Base-by-base conservation (phyloP, 2,797 vertebrate species). In the Chelon labrosus region DNA sequence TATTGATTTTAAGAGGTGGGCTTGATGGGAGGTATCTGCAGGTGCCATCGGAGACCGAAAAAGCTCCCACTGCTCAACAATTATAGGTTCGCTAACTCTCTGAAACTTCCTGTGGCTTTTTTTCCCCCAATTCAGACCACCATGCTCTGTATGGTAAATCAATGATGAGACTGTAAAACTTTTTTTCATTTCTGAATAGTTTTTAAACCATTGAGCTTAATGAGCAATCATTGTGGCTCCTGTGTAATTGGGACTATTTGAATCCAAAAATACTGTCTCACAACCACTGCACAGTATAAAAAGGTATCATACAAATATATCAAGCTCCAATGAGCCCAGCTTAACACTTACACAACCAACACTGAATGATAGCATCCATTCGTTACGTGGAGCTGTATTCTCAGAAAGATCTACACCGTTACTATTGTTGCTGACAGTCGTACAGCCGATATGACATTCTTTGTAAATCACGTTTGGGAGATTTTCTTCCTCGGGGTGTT, bases 1-100 rank as follows among this genome's bases (percentile, higher is more conserved):
- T 89, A 89, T 90, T 77, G 90, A 91, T 90, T 89, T 87, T 72
- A 75, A 31, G 64, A 64, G n/a, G 56, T 59, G 49, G 20, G 64
- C 70, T 74, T 70, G 69, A 74, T 57, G 71, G 65, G 74, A 70
- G 77, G 78, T 57, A 64, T 67, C 88, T 73, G 31, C 49, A 8
- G 73, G 65, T 67, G 49, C 58, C 73, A 82, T 80, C 71, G 54
- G 77, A 75, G 80, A 77, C 70, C 70, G 74, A 61, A 75, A 62
- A 77, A 77, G 49, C 78, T 77, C 78, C 71, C 25, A 47, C 80
- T 74, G 82, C 50, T 84, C 70, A 83, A 55, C 79, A 86, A 85
- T 86, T 82, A 85, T 20, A 73, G 79, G 81, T 70, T 82, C 39
- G 53, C 78, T 63, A 19, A 54, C 65, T 75, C 55, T 20, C 58